Percentiles rank a stretch among this genome's conserved stretches.
phyloP scores from a whole-genome alignment of 2,888 invertebrate genomes.

The Napeogenes inachia region DNA sequence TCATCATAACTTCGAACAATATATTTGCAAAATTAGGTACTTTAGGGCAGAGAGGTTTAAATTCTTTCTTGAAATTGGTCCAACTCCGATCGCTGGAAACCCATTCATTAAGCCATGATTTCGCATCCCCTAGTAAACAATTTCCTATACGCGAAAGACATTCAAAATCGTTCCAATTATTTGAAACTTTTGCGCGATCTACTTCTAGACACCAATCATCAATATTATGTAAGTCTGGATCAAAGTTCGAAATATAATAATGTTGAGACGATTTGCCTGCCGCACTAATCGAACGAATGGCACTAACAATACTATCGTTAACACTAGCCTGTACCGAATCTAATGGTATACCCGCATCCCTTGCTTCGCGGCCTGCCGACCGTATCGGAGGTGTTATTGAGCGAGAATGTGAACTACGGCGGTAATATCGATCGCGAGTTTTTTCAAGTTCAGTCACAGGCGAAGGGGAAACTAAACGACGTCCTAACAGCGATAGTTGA shows the following conservation, averaged over 20 bases:
- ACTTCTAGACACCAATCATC: conserved; percentile 1
- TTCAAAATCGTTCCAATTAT: neutral
- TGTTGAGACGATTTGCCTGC: neutral
- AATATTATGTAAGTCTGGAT: neutral
- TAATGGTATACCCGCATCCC: neutral
- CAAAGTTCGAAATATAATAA: conserved; percentile 1
- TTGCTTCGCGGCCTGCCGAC: neutral
- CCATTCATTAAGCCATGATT: neutral
- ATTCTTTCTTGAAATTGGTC: neutral
- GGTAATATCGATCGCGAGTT: neutral
- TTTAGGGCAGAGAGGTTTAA: neutral
- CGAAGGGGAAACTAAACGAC: neutral
- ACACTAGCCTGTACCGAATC: too few relatives aligned
- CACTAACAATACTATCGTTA: too few relatives aligned
- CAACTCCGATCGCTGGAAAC: neutral
- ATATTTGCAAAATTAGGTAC: neutral
- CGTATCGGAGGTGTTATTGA: neutral
- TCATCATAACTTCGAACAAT: neutral
- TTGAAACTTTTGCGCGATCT: neutral
- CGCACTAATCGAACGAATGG: too few relatives aligned
- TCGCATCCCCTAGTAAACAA: neutral
- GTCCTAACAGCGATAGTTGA: neutral
- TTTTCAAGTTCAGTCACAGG: neutral
- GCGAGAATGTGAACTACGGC: neutral
- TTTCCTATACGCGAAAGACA: neutral